Evolutionary conservation across 2,113 vertebrate genomes (phyloP), one percentile per base, ranked within the genome.

Genomic region (Nipponia nippon): DNA sequence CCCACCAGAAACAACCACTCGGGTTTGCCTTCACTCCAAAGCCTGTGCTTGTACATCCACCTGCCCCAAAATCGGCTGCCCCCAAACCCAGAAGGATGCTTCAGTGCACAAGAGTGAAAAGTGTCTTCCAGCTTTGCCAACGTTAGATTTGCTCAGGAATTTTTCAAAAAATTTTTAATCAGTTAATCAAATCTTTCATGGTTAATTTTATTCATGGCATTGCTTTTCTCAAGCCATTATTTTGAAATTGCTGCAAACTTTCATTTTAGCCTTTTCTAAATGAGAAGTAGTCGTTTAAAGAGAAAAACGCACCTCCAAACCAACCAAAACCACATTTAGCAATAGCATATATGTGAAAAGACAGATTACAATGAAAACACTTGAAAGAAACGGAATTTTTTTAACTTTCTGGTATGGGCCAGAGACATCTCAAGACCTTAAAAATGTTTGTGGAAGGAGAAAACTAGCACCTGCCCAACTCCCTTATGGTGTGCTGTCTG

Each of bases 291-390:
- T 4, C 17, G 19, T 36, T 71, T 53, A 85, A 58, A 78, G 7
- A 23, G 30, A 56, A 20, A 40, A 29, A 4, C 1, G 1, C 8
- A 32, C 13, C 15, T 9, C 17, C 14, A 65, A 73, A 32, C 16
- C 27, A 80, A 44, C 27, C 4, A 0, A 89, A 52, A 21, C 0
- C 18, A 40, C 10, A 7, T 62, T 49, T 30, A 49, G 4, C 14
- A 58, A 34, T 5, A 23, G 20, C 9, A 5, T 0, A 29, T 9
- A 6, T 5, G 4, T 7, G 20, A 30, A 62, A 52, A 16, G 59
- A 0, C 26, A 63, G 15, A 55, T 46, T 15, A 21, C 4, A 13
- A 27, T 15, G 58, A 29, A 78, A 78, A 16, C 11, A 7, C 38
- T 71, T 62, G 32, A 46, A 76, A 61, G 50, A 59, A 53, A 42